Base-by-base conservation (phyloP, 2,797 vertebrate genomes). In the Atherinosoma microstoma region DNA sequence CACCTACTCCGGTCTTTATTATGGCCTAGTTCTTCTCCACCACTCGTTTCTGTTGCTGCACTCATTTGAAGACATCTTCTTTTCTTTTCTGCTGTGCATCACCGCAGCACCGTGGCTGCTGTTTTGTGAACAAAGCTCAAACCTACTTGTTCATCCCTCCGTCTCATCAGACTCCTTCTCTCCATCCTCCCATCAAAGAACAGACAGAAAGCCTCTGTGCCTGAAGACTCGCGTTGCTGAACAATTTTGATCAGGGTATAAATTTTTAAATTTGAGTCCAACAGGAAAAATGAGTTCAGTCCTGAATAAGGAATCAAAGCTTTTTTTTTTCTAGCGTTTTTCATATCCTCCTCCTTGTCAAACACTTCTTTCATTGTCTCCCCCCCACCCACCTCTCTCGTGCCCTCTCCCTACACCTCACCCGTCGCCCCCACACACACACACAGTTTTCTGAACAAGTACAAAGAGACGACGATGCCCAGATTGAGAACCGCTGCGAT, bases 231-330 rank as follows among this genome's bases (percentile, higher is more conserved):
- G 54, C 80, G 59, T 75, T 73, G 79, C 80, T 58, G 84, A 84
- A 78, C 83, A 84, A 76, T 86, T 85, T 84, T 83, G 85, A 90
- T 90, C 87, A 73, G 1, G 61, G 82, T 60, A 85, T 91, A 82
- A 87, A 86, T 90, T 87, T 86, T 84, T 84, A 70, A 90, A 80
- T 74, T 47, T 42, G 45, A 85, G 80, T 84, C 82, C 84, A 76
- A 75, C 66, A 83, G 75, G 78, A 76, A 75, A 83, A 78, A 84
- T 5, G 51, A 92, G 85, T 85, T 82, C 69, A 76, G 63, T 56
- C 61, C 78, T 78, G 87, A 89, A 86, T 82, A 79, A 76, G 61
- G 75, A 86, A 87, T 89, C 84, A 87, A 85, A 87, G 85, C 74
- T 59, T 72, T 77, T 60, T 47, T 47, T 8, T 47, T 49, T 49